Evolutionary conservation across 1,140 invertebrate species (phyloP), one percentile per base, ranked within the genome.

Genomic region (Bactericera cockerelli): DNA sequence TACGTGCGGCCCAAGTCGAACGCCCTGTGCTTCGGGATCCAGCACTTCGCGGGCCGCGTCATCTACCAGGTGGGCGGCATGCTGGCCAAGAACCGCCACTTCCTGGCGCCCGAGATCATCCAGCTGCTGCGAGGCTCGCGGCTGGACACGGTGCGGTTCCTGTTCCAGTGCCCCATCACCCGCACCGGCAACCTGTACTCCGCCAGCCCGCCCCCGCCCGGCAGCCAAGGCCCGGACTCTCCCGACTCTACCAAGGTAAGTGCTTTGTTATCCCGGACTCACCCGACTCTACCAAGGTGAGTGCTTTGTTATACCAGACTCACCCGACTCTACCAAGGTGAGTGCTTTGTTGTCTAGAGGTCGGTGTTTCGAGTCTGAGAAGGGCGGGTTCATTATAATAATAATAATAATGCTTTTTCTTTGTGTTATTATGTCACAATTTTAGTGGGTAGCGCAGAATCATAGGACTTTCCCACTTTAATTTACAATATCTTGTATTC

Each of bases 81-180:
- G 68, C 70, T 90, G 14, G 83, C 89, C 64, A 91, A 90, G 69
- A 91, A 91, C 69, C 76, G 86, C 49, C 88, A 90, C 65, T 86
- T 88, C 68, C 71, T 89, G 36, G 84, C 87, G 2, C 80, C 81
- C 10, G 87, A 89, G 72, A 77, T 89, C 0, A 82, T 89, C 49
- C 83, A 87, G 66, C 69, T 90, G 11, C 77, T 89, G 65, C 74
- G 87, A 28, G 79, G 83, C 61, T 89, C 79, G 58, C 79, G 77
- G 64, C 81, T 77, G 64, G 79, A 81, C 59, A 82, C 86, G 61
- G 81, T 90, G 31, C 75, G 83, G 61, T 81, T 85, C 64, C 71
- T 90, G 36, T 89, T 89, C 70, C 83, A 86, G 69, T 86, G 83
- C 62, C 84, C 85, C 0, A 81, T 91, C 13, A 89, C 86, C 0